These are phyloP conservation scores for Apodemus speciosus DNA, from an alignment of 2,113 vertebrate species.

Conservation along the genomic window DNA sequence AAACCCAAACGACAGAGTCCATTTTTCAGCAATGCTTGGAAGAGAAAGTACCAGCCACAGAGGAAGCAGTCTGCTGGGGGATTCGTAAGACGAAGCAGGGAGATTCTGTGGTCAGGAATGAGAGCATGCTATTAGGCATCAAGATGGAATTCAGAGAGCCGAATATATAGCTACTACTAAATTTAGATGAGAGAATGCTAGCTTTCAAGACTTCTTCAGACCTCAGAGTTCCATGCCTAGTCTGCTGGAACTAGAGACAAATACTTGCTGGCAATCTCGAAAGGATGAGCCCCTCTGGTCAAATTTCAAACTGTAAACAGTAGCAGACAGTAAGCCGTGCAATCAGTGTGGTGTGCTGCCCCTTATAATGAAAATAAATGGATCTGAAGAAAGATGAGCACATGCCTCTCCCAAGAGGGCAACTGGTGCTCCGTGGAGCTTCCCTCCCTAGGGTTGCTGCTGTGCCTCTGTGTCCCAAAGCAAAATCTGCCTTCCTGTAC, in stretches of 20 bases:
- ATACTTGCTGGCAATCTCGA: background rate
- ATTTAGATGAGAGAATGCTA: background rate
- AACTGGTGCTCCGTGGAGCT: background rate
- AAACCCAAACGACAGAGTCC: constrained; percentile 41
- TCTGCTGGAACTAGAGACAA: background rate
- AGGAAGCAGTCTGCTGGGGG: background rate
- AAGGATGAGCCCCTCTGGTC: background rate
- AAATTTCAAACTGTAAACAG: background rate
- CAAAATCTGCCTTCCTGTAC: background rate
- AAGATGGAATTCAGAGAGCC: background rate
- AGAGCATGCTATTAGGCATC: background rate
- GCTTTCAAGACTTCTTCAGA: background rate
- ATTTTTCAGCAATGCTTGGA: constrained; percentile 9
- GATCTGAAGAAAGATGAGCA: background rate
- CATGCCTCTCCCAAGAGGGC: background rate
- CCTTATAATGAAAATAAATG: background rate
- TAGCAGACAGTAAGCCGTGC: background rate
- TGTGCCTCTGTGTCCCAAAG: background rate
- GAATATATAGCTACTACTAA: background rate
- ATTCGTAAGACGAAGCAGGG: background rate
- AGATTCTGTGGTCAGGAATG: background rate
- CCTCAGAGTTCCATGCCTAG: background rate
- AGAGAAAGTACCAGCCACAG: background rate
- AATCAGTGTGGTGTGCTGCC: background rate
- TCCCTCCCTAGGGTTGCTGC: background rate